Evolutionary conservation across 2,888 invertebrate species (phyloP).

Genomic region (Odontocerum albicorne): DNA sequence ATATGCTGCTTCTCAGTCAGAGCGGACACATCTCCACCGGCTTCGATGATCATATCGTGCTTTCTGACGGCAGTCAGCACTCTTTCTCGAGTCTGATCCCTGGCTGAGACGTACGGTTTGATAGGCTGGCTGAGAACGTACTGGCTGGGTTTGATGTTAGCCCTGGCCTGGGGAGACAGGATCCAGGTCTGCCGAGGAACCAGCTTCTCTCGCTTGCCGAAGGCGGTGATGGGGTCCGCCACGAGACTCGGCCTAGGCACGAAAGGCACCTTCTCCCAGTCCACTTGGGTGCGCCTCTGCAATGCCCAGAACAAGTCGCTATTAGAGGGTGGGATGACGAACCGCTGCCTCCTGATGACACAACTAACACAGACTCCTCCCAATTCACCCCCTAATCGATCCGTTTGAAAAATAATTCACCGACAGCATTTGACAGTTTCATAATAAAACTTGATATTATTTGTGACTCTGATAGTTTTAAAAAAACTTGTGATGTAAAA

Average conservation of each 20-base stretch:
- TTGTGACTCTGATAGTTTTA: too few relatives aligned
- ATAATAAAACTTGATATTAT: too few relatives aligned
- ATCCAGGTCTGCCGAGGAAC: slow-evolving; percentile 51
- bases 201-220: slow-evolving; percentile 65
- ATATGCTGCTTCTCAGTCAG: slow-evolving; percentile 64
- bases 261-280: slow-evolving; percentile 88
- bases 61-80: slow-evolving; percentile 62
- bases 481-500: too few relatives aligned
- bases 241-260: slow-evolving; percentile 85
- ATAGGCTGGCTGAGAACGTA: slow-evolving; percentile 61
- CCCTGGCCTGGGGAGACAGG: slow-evolving; percentile 60
- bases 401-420: too few relatives aligned
- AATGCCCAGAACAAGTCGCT: slow-evolving; percentile 57
- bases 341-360: not conserved
- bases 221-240: slow-evolving; percentile 82
- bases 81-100: slow-evolving; percentile 66
- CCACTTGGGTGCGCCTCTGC: slow-evolving; percentile 74
- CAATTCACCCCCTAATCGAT: too few relatives aligned
- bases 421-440: too few relatives aligned
- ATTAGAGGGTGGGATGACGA: slow-evolving; percentile 35
- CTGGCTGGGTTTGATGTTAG: slow-evolving; percentile 64
- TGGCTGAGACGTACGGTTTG: slow-evolving; percentile 68
- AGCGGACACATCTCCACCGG: slow-evolving; percentile 56
- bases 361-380: not conserved
- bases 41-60: slow-evolving; percentile 60